Percentiles rank a stretch among this genome's conserved stretches.
Conservation (phyloP, 2,113 vertebrate genomes). For the Porphyrio hochstetteri region DNA sequence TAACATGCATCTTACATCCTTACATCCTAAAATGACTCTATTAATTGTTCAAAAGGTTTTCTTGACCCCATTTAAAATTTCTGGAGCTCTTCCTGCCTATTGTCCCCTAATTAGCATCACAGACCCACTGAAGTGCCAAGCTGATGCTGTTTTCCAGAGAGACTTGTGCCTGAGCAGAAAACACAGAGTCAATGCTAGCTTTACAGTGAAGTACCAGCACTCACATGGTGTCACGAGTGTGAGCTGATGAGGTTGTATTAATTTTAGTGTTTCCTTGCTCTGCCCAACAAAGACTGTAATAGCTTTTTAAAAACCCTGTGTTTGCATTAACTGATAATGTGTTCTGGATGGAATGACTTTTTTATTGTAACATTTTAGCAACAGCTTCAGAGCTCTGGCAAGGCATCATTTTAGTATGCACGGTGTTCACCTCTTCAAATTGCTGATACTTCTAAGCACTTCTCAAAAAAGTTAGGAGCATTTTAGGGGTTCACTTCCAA, state of each 20-base stretch:
- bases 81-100: neutral
- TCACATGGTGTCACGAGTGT: neutral
- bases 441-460: neutral
- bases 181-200: neutral
- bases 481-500: neutral
- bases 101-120: neutral
- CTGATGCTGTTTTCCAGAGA: neutral
- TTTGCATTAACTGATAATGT: slow-evolving; percentile 42
- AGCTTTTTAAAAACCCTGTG: neutral
- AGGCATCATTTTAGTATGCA: slow-evolving; percentile 7
- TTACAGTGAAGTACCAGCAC: neutral
- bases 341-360: slow-evolving; percentile 19
- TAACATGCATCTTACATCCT: neutral
- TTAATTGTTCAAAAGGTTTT: slow-evolving; percentile 17
- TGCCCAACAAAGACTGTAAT: neutral
- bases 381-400: slow-evolving; percentile 14
- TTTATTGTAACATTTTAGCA: slow-evolving; percentile 37
- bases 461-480: neutral
- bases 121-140: neutral
- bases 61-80: neutral
- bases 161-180: neutral
- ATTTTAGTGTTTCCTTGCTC: neutral
- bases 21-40: neutral
- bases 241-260: neutral
- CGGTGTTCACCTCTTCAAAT: neutral